These are phyloP conservation scores for Bergia puertoricense DNA, from an alignment of 92 coral and sea anemone genomes.

Conservation along the genomic window DNA sequence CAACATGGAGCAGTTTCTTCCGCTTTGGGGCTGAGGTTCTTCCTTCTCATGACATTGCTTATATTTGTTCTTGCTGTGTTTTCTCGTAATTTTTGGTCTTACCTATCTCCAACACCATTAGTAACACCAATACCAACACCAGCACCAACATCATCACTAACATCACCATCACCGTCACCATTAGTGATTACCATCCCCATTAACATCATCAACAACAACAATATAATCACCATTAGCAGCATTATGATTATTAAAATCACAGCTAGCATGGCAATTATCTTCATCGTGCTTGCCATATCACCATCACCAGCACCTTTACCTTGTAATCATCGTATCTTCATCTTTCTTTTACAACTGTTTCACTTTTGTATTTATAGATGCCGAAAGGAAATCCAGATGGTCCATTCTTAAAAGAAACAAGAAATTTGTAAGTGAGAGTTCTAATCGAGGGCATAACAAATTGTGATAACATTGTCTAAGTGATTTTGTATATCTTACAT, in stretches of 20 bases:
- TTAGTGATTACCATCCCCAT: neutral
- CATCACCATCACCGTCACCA: neutral
- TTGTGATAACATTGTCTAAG: neutral
- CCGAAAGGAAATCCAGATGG: slow-evolving; percentile 95
- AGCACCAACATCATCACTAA: neutral
- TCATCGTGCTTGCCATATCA: neutral
- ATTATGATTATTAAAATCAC: neutral
- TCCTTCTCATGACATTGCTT: too few relatives aligned
- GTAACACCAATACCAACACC: neutral
- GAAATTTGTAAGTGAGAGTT: slow-evolving; percentile 71
- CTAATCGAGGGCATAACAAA: neutral
- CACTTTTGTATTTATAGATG: slow-evolving; percentile 48
- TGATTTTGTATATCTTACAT: neutral
- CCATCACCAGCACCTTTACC: neutral
- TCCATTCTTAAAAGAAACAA: slow-evolving; percentile 91
- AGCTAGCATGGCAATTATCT: neutral
- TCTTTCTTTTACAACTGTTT: neutral
- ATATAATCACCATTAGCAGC: neutral
- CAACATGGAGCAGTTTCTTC: neutral
- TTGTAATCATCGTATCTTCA: neutral
- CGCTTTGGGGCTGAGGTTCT: neutral
- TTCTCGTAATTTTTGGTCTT: too few relatives aligned
- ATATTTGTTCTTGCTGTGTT: too few relatives aligned
- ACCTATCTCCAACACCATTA: neutral
- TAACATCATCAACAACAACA: neutral